Evolutionary conservation across 1,140 invertebrate species (phyloP), one percentile per base, ranked within the genome.

Genomic region (Lordiphosa mommai): DNA sequence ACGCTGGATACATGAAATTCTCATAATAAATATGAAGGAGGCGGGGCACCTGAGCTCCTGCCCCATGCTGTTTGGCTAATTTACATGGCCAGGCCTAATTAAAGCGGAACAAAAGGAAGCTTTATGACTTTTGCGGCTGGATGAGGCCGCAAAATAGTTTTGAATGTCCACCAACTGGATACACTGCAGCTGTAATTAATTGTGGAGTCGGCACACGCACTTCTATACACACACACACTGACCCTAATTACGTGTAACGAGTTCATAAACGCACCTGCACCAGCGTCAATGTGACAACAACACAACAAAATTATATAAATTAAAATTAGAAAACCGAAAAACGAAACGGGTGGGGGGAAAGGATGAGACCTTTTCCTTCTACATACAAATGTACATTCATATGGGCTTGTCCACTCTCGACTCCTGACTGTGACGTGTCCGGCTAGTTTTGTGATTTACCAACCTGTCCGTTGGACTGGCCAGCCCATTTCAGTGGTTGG

Each of bases 211-310:
- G 32, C 9, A 34, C 47, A 36, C 30, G 32, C 47, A 49, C 47
- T 32, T 14, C 2, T 12, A 32, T 7, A 29, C 37, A 49, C 43
- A 56, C 51, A 66, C 76, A 70, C 58, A 82, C 47, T 80, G 76
- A 82, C 77, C 76, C 76, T 82, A 82, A 82, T 82, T 82, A 82
- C 76, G 77, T 82, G 76, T 82, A 82, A 82, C 77, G 77, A 82
- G 76, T 82, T 82, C 76, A 82, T 82, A 82, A 82, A 82, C 76
- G 77, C 77, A 82, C 77, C 76, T 82, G 77, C 63, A 66, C 17
- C n/a, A 33, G 50, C 49, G 38, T 60, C 33, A 38, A 64, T 47
- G 60, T 73, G 64, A 53, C 67, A 69, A 64, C 48, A 64, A 43
- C 9, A 13, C 23, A 29, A 2, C 10, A 38, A 47, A 67, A 55